Evolutionary conservation across 2,113 vertebrate species (phyloP), one percentile per base, ranked within the genome.

Genomic region (Uria aalge): DNA sequence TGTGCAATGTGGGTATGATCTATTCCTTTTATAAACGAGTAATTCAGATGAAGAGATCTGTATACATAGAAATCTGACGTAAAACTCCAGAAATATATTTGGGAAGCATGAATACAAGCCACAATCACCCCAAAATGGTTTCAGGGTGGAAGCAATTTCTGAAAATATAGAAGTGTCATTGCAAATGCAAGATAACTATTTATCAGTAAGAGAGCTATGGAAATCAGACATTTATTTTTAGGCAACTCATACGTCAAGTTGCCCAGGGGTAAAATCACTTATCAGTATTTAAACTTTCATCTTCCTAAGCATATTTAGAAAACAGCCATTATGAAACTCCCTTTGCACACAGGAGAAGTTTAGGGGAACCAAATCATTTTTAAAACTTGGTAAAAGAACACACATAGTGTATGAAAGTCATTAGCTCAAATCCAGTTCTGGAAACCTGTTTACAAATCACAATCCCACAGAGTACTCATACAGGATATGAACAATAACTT

Each of bases 391-490:
- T 43, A 69, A 59, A 88, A 88, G 20, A 86, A 38, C 20, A 41
- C 13, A 71, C 1, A 2, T 19, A 52, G 19, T 48, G 26, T 36
- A 73, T 10, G 1, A 85, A 86, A 94, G 41, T 88, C 48, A 73
- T 69, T 73, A 79, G 34, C 20, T 88, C 50, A 63, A 85, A 95
- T 76, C 14, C 55, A 90, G 20, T 62, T 86, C 38, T 88, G 64
- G 85, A 82, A 94, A 90, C 21, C 36, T 77, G 40, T 76, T 93
- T 93, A 93, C 63, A 92, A 83, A 63, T 84, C 72, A 76, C 21
- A 80, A 9, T 89, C 38, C 50, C 76, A 57, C 0, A 3, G 26
- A 88, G 48, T 15, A 57, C 30, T 73, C 50, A 64, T 32, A 77
- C 15, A 83, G 75, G 72, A 85, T 72, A 69, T 57, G 59, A 95